phyloP scores from a whole-genome alignment of 2,797 vertebrate genomes.

The Oryzias dopingdopingensis region DNA sequence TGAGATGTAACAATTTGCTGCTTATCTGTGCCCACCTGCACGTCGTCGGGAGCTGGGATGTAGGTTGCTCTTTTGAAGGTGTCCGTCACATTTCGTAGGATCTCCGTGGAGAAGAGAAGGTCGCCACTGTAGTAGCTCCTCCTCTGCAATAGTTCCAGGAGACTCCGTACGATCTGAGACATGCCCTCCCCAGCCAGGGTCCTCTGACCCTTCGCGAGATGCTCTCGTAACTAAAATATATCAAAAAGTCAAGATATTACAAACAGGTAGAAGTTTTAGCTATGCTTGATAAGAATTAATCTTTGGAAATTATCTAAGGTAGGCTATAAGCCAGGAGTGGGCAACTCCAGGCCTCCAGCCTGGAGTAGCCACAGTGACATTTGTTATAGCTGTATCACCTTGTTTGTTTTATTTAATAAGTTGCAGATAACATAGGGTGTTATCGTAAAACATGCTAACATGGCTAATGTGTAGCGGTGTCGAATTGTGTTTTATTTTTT shows the following conservation, averaged over 20 bases:
- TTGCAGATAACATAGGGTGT: too few species aligned
- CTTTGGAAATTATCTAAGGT: too few species aligned
- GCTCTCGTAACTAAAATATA: constrained; percentile 88
- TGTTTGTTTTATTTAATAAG: too few species aligned
- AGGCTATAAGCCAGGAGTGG: too few species aligned
- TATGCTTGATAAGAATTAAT: background rate
- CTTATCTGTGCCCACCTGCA: constrained; percentile 81
- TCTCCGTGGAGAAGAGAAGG: constrained; percentile 98
- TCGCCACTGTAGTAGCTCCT: constrained; percentile 97
- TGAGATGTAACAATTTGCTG: too few species aligned
- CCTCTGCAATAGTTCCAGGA: constrained; percentile 94
- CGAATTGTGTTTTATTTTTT: too few species aligned
- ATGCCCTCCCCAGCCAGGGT: constrained; percentile 98
- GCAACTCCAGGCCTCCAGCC: too few species aligned
- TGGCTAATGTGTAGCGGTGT: too few species aligned
- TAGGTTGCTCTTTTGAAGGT: constrained; percentile 99
- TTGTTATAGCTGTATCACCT: too few species aligned
- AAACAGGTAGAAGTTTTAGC: background rate
- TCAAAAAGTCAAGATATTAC: constrained; percentile 17
- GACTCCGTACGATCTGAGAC: constrained; percentile 96
- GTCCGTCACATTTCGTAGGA: constrained; percentile 99
- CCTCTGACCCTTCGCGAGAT: constrained; percentile 98
- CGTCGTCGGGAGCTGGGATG: constrained; percentile 92
- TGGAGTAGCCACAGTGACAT: too few species aligned
- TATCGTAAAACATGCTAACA: too few species aligned